A percentile compares a stretch with the other conserved stretches of the same genome.
Evolutionary conservation across 2,888 invertebrate species (phyloP).

Genomic region (Pyrochroa serraticornis): DNA sequence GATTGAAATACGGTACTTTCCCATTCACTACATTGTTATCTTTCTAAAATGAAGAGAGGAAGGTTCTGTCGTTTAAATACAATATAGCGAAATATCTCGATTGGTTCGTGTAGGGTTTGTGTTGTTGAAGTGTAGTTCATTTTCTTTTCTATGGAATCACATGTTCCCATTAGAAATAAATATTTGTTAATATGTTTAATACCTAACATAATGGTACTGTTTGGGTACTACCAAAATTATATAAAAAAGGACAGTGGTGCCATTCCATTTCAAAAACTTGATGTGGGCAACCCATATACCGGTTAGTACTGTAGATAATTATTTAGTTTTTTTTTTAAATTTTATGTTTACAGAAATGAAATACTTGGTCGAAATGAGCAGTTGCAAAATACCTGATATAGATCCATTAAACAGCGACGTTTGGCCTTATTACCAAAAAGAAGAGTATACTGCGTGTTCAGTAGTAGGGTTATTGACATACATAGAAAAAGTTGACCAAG

Average conservation of each 20-base stretch:
- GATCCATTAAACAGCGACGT: slow-evolving; percentile 45
- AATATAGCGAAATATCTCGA: no score
- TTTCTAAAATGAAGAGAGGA: no score
- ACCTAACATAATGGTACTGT: slow-evolving; percentile 24
- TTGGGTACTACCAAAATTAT: slow-evolving; percentile 24
- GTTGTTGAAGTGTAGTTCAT: neutral
- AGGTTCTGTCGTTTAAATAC: no score
- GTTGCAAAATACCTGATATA: slow-evolving; percentile 45
- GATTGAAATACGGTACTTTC: no score
- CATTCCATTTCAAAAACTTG: slow-evolving; percentile 16
- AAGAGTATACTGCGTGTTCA: slow-evolving; percentile 41
- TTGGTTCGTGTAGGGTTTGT: neutral
- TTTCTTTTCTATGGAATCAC: slow-evolving; percentile 17
- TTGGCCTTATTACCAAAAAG: slow-evolving; percentile 35
- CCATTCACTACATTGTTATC: no score
- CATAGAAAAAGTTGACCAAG: slow-evolving; percentile 34
- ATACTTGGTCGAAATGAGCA: slow-evolving; percentile 41
- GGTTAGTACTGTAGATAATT: slow-evolving; percentile 1
- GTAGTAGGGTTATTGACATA: slow-evolving; percentile 40
- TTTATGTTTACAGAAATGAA: slow-evolving; percentile 22
- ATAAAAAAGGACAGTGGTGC: slow-evolving; percentile 8
- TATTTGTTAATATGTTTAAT: slow-evolving; percentile 27
- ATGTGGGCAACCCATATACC: slow-evolving; percentile 4
- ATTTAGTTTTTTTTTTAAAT: neutral
- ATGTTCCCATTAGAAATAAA: slow-evolving; percentile 12